Conservation (phyloP, 2,113 vertebrate species). For the Brienomyrus brachyistius region DNA sequence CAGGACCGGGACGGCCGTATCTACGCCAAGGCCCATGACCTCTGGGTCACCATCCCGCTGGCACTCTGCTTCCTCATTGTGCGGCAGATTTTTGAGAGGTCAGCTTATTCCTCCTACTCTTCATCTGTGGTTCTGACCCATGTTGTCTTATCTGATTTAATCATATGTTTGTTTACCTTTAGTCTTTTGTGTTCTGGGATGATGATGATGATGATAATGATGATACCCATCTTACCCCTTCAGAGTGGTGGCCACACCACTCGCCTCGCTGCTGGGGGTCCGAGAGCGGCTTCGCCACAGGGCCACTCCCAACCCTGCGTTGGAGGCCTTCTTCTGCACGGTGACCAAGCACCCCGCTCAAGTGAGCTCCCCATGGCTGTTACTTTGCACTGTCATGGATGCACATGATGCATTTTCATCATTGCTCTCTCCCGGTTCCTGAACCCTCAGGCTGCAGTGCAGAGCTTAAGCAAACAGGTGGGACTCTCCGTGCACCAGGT, state of each 20-base stretch:
- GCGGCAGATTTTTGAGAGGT: conserved; percentile 84
- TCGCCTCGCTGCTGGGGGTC: conserved; percentile 73
- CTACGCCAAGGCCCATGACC: conserved; percentile 72
- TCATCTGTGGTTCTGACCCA: neutral
- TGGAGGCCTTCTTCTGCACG: neutral
- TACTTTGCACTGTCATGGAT: neutral
- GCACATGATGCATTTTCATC: neutral
- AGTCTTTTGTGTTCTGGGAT: neutral
- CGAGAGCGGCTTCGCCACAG: conserved; percentile 70
- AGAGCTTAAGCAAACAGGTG: conserved; percentile 54
- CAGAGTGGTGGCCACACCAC: conserved; percentile 66
- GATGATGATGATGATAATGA: neutral
- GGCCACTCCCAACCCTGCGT: conserved; percentile 31
- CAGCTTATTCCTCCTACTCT: conserved; percentile 33
- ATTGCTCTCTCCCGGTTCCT: neutral
- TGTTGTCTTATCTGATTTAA: neutral
- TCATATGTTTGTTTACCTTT: neutral
- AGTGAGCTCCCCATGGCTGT: neutral
- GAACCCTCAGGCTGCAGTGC: conserved; percentile 47
- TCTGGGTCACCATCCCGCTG: conserved; percentile 77
- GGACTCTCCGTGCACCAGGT: conserved; percentile 68
- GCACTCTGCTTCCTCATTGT: conserved; percentile 77
- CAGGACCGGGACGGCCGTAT: conserved; percentile 66
- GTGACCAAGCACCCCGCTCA: neutral
- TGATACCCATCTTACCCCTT: neutral